Base-by-base conservation (phyloP, 1,140 invertebrate species). In the Zaprionus tsacasi region DNA sequence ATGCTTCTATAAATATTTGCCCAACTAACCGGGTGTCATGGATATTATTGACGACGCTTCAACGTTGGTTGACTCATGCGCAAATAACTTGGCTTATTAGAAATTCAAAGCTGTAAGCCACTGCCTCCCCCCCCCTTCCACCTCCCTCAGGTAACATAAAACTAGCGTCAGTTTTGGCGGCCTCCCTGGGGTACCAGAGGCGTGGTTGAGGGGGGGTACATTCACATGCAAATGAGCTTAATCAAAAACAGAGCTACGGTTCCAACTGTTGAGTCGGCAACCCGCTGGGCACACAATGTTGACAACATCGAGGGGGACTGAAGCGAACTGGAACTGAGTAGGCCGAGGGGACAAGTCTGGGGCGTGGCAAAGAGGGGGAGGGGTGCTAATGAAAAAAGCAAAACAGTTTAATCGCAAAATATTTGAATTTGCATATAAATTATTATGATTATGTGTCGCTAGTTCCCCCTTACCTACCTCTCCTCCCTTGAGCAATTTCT, bases 181-280 rank as follows among this genome's bases (percentile, higher is more conserved):
- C 33, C 48, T 52, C 13, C n/a, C 17, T 2, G 15, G n/a, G 43
- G 33, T 12, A n/a, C 43, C 27, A 33, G 12, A 5, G n/a, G 35
- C 3, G 27, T 3, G 27, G 27, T 1, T 27, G 27, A 3, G 27
- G 27, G 27, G 27, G 27, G 27, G 27, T 30, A 61, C 82, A 87
- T 87, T 88, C 80, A 87, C 70, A 87, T 87, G 83, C 83, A 87
- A 87, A 87, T 87, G 83, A 87, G 83, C 83, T 88, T 88, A 88
- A 87, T 87, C 80, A 87, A 88, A 87, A 87, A 76, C 83, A 83
- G 83, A 87, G 80, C 82, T 88, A 48, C 21, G 15, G 27, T 35
- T 48, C 60, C 73, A 76, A 76, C 73, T 76, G 73, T 76, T 76
- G 73, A 76, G 63, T 61, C 69, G 63, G 68, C 68, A 55, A 64